Evolutionary conservation across 1,140 invertebrate species (phyloP), one percentile per base, ranked within the genome.

Genomic region (Dolichoris vasculosae): DNA sequence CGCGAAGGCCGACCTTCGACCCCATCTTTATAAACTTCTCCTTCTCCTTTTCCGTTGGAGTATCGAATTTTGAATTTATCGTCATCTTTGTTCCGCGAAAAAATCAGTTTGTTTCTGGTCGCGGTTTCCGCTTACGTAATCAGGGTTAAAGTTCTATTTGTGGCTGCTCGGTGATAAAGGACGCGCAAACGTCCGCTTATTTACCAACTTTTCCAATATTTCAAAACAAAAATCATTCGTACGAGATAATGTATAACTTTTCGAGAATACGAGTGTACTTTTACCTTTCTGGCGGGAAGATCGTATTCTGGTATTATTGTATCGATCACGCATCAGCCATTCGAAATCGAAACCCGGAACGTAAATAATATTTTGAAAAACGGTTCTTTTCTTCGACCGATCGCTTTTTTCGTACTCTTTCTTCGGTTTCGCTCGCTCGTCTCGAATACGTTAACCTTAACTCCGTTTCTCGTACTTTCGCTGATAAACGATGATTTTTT

Each of bases 151-250:
- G 55, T 76, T 46, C 73, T 63, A 78, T 78, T 67, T 78, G 55
- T 63, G 17, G 43, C 38, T 43, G 35, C 46, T 26, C 46, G 38
- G 9, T 15, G 30, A 69, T 81, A 81, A 43, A 23, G 63, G 40
- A 69, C 26, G 63, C n/a, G 32, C 73, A 73, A 73, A 73, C 23
- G 43, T 38, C 38, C 82, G 59, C 59, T 17, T 84, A 84, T 84
- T 84, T 84, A 84, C 75, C n/a, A 84, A 84, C 73, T 67, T 78
- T 78, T 67, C 26, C 69, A n/a, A 78, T 83, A 78, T 51, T 64
- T 38, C 82, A 48, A 84, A 84, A 84, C 82, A 84, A 48, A 51
- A 69, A n/a, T 30, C 63, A 63, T 26, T 46, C 32, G n/a, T 38
- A 13, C 13, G 40, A 26, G 38, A 73, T 43, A 38, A 4, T 15